Conservation (phyloP, 2,113 vertebrate genomes). For the Cheirogaleus medius region DNA sequence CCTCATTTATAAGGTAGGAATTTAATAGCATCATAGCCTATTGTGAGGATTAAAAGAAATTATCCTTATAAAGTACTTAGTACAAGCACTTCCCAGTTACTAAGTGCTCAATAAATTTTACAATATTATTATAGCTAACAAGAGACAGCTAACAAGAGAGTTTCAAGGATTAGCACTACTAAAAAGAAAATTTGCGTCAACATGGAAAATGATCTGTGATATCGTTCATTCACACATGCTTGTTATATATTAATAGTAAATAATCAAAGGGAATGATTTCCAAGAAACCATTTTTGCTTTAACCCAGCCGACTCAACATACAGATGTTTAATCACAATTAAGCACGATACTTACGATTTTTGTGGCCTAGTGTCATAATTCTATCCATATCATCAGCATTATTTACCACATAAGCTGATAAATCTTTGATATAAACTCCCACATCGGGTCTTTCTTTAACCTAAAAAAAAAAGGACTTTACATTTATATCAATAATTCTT, state of each 20-base stretch:
- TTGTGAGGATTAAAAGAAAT: background rate
- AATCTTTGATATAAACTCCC: slow-evolving; percentile 98
- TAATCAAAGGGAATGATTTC: background rate
- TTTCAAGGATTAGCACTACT: background rate
- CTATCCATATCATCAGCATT: slow-evolving; percentile 99
- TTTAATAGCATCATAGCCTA: background rate
- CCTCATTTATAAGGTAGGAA: background rate
- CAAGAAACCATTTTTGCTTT: background rate
- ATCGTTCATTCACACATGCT: background rate
- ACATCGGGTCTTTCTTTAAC: slow-evolving; percentile 99
- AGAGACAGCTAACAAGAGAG: background rate
- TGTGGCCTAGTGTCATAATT: slow-evolving; percentile 98
- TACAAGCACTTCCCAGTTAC: background rate
- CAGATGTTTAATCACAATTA: background rate
- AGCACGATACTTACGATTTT: slow-evolving; percentile 92
- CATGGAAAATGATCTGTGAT: background rate
- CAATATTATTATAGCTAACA: background rate
- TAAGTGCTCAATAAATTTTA: background rate
- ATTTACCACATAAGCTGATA: slow-evolving; percentile 98
- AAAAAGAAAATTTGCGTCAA: background rate
- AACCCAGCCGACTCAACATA: background rate
- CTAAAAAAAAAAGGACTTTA: slow-evolving; percentile 82
- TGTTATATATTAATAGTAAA: background rate
- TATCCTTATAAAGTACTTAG: background rate
- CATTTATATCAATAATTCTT: background rate